These are phyloP conservation scores for Entelurus aequoreus DNA, from an alignment of 2,113 vertebrate genomes.

Conservation along the genomic window DNA sequence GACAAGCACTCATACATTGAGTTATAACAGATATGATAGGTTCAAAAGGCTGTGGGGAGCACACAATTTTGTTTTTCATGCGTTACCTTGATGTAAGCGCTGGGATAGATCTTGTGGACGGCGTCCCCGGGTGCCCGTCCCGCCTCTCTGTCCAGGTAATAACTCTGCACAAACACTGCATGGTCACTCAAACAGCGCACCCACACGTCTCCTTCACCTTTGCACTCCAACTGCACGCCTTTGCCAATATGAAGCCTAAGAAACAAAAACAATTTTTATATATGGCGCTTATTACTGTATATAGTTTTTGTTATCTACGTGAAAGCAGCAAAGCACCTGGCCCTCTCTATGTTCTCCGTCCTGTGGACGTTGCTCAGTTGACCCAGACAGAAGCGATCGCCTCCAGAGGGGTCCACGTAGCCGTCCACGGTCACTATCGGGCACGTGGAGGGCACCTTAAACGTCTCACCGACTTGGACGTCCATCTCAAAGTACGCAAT, in stretches of 20 bases:
- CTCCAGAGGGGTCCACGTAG: conserved; percentile 95
- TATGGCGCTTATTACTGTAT: neutral
- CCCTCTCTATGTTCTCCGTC: conserved; percentile 96
- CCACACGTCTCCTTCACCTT: conserved; percentile 97
- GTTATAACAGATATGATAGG: no score
- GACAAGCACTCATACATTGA: neutral
- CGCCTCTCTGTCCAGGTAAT: conserved; percentile 94
- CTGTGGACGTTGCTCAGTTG: conserved; percentile 96
- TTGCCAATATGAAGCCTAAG: conserved; percentile 93
- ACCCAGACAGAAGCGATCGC: conserved; percentile 93
- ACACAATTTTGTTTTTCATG: no score
- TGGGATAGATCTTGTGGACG: conserved; percentile 98
- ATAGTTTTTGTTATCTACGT: neutral
- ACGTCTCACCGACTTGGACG: conserved; percentile 95
- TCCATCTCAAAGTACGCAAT: conserved; percentile 99
- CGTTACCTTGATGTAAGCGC: conserved; percentile 92
- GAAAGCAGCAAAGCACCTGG: conserved; percentile 73
- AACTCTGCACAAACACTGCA: conserved; percentile 96
- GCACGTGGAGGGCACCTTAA: conserved; percentile 94
- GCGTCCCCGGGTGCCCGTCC: conserved; percentile 93
- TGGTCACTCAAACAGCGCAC: conserved; percentile 95
- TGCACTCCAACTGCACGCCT: conserved; percentile 94
- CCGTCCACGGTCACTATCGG: conserved; percentile 95
- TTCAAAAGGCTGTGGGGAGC: no score
- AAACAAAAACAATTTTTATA: neutral